Conservation (phyloP, 1,140 invertebrate genomes). For the Linepithema humile region DNA sequence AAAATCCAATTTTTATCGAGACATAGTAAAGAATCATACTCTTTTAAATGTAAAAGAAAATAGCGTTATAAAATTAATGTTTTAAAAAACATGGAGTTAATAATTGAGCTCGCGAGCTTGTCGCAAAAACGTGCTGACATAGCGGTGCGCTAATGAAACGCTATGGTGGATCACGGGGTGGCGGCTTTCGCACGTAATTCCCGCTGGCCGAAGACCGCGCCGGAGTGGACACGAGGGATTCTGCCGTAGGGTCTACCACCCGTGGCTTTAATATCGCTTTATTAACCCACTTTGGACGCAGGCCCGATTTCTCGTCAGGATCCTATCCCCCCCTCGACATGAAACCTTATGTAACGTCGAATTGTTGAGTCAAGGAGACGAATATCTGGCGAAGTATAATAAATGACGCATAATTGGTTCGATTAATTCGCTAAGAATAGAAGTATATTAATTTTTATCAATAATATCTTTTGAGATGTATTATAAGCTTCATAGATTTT, state of each 20-base stretch:
- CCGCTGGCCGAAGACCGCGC: slow-evolving; percentile 61
- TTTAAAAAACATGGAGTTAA: slow-evolving; percentile 33
- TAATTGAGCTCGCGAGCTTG: slow-evolving; percentile 34
- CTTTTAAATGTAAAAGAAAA: neutral
- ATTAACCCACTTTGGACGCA: slow-evolving; percentile 79
- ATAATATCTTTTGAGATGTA: neutral
- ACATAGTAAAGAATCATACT: no score
- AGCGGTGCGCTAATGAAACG: slow-evolving; percentile 72
- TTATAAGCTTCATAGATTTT: neutral
- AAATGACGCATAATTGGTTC: slow-evolving; percentile 2
- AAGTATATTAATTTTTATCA: slow-evolving; percentile 24
- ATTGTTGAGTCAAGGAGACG: slow-evolving; percentile 6
- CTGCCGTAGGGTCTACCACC: slow-evolving; percentile 69
- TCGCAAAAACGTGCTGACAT: slow-evolving; percentile 52
- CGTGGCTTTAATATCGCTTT: slow-evolving; percentile 82
- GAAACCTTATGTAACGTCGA: slow-evolving; percentile 44
- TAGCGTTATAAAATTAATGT: no score
- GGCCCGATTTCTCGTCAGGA: slow-evolving; percentile 29
- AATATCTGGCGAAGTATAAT: slow-evolving; percentile 37
- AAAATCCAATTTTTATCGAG: neutral
- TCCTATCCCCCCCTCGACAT: slow-evolving; percentile 14
- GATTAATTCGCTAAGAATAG: neutral
- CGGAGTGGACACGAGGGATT: slow-evolving; percentile 76
- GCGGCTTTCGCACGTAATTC: slow-evolving; percentile 70
- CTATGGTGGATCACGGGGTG: slow-evolving; percentile 62